A percentile compares a stretch with the other conserved stretches of the same genome.
Evolutionary conservation across 2,113 vertebrate species (phyloP).

Genomic region (Manacus vitellinus): DNA sequence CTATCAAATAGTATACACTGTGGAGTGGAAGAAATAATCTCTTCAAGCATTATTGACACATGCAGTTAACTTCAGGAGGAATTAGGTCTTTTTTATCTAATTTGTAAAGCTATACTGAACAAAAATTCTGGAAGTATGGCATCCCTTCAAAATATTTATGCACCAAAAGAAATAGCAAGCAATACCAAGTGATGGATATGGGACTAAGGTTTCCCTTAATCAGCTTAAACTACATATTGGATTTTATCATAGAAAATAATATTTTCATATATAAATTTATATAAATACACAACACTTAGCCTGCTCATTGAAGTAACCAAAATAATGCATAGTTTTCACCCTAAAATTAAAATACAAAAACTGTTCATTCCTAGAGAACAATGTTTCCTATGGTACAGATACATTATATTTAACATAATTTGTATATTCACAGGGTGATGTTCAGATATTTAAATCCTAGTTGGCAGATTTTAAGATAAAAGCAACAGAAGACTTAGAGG

Average conservation of each 20-base stretch:
- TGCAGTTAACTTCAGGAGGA: background rate
- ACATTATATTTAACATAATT: background rate
- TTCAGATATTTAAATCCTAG: background rate
- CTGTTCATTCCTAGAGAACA: background rate
- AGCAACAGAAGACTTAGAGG: background rate
- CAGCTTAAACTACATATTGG: background rate
- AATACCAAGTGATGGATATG: background rate
- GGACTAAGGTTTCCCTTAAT: background rate
- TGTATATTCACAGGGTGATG: background rate
- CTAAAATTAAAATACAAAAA: background rate
- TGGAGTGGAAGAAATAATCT: background rate
- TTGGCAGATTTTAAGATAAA: conserved; percentile 17
- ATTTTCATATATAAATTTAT: background rate
- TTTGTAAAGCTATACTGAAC: background rate
- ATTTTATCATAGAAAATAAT: background rate
- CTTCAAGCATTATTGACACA: background rate
- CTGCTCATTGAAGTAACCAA: background rate
- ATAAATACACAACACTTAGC: background rate
- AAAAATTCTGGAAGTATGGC: background rate
- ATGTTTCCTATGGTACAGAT: background rate
- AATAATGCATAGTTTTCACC: background rate
- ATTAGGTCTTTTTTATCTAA: background rate
- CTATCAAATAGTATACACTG: background rate
- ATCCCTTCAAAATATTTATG: background rate
- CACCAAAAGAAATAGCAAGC: background rate